Base-by-base conservation (phyloP, 2,113 vertebrate genomes). In the Donacobius atricapilla region DNA sequence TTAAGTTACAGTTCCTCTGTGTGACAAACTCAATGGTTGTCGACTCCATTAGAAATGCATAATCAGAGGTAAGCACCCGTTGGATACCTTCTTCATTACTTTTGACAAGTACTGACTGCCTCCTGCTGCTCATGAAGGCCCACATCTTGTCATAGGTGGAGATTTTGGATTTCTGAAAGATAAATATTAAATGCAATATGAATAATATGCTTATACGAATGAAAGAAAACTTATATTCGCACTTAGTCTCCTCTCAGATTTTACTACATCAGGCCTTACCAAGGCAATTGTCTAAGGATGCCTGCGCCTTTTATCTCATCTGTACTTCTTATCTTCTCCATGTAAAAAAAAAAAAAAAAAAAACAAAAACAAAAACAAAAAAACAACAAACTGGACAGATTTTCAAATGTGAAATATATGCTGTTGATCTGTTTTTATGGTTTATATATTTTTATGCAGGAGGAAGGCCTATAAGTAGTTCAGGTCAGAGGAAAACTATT, bases 61-160 rank as follows among this genome's bases (percentile, higher is more conserved):
- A 99, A 98, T 99, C 99, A 6, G 99, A 99, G 75, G 99, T 99
- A 94, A 99, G 99, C 75, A 99, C 99, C 3, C 99, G 98, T 77
- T 99, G 99, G 94, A 99, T 99, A 33, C 99, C 99, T 97, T 99
- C 99, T 92, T 99, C 99, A 31, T 99, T 98, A 81, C 98, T 99
- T 98, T 99, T 99, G 95, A 99, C 99, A 97, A 99, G 99, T 83
- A 99, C 99, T 3, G 99, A 98, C 96, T 99, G 99, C 76, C 98
- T 98, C 65, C 99, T 98, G 97, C 99, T 99, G 97, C 99, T 99
- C 99, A 99, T 99, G 95, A 99, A 99, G 88, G 99, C 99, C 99
- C 99, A 99, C 99, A 99, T 99, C 98, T 99, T 99, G 93, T 99
- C 99, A 11, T 99, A 99, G 0, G 99, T 99, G 65, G 99, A 99